phyloP scores from a whole-genome alignment of 2,113 vertebrate genomes.

The Felis chaus region DNA sequence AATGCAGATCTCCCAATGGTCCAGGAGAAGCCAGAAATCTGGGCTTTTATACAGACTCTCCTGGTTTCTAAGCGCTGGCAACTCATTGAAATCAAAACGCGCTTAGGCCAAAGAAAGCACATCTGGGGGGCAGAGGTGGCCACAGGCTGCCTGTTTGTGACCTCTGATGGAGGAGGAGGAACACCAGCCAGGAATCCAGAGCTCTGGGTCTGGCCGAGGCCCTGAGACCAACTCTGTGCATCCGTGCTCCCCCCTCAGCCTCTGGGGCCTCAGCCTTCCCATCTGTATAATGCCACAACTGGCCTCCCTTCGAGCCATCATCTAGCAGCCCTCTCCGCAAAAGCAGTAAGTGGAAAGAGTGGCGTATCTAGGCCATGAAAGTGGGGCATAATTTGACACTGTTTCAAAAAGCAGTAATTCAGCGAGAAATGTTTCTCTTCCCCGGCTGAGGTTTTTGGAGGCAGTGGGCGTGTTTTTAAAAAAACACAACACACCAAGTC shows the following conservation, averaged over 20 bases:
- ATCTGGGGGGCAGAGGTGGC: conserved; percentile 63
- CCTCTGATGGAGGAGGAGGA: conserved; percentile 37
- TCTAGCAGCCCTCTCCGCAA: not conserved
- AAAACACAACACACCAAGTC: conserved; percentile 68
- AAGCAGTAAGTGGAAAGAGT: conserved; percentile 27
- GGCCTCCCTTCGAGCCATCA: not conserved
- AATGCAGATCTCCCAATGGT: conserved; percentile 61
- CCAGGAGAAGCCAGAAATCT: conserved; percentile 62
- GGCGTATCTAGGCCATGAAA: not conserved
- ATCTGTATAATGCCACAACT: not conserved
- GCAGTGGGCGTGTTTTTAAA: conserved; percentile 53
- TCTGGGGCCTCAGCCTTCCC: conserved; percentile 16
- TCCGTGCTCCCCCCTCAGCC: not conserved
- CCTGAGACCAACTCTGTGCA: not conserved
- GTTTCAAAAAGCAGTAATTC: conserved; percentile 63
- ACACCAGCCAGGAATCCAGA: not conserved
- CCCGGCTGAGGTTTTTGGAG: conserved; percentile 71
- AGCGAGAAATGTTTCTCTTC: conserved; percentile 70
- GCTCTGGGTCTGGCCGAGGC: not conserved
- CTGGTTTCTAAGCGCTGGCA: conserved; percentile 68
- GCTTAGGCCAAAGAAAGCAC: conserved; percentile 66
- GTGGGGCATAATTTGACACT: conserved; percentile 62
- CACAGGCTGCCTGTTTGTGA: conserved; percentile 46
- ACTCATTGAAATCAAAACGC: conserved; percentile 62
- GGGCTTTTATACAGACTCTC: conserved; percentile 67